Conservation (phyloP, 2,888 invertebrate genomes). For the Limnephilus auricula region DNA sequence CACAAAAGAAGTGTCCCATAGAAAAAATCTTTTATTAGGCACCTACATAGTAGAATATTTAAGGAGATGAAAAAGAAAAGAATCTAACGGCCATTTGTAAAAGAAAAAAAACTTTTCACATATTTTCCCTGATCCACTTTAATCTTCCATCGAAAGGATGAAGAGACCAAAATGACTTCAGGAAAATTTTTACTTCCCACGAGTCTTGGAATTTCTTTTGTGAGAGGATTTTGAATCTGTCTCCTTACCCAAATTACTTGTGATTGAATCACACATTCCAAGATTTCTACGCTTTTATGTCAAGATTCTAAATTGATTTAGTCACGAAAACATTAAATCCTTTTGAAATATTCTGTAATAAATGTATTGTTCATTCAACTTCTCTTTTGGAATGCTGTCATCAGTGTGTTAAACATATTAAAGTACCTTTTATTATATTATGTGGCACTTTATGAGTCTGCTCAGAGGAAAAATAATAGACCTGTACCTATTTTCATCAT, state of each 20-base stretch:
- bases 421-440: background rate
- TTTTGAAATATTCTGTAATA: background rate
- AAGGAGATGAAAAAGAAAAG: background rate
- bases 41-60: background rate
- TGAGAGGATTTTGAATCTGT: background rate
- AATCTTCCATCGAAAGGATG: background rate
- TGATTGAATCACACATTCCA: background rate
- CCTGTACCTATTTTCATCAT: too few relatives aligned
- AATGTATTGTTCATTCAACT: background rate
- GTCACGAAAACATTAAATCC: background rate
- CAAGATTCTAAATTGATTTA: background rate
- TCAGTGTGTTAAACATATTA: background rate
- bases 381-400: background rate
- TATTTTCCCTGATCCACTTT: background rate
- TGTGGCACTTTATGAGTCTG: background rate
- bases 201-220: background rate
- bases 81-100: background rate
- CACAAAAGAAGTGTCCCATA: background rate
- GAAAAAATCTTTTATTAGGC: background rate
- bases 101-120: background rate
- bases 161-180: background rate
- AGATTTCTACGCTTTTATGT: background rate
- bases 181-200: background rate
- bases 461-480: background rate
- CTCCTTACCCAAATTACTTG: background rate